Evolutionary conservation across 2,888 invertebrate genomes (phyloP).

Genomic region (Xiphydria camelus): DNA sequence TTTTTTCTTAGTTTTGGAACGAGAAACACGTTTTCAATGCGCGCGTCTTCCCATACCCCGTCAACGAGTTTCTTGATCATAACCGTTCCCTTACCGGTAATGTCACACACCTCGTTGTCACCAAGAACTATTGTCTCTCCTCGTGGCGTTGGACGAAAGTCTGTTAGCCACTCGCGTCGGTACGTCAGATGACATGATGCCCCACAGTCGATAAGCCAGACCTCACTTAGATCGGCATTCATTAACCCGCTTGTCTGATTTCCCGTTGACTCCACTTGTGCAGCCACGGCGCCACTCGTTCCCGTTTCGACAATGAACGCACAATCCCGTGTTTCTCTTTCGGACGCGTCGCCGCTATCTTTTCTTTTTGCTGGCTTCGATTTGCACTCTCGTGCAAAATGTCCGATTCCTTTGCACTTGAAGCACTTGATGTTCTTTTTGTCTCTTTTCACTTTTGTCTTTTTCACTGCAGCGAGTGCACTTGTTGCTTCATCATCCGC

Average conservation of each 20-base stretch:
- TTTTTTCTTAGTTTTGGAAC: constrained; percentile 24
- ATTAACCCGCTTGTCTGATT: too few relatives aligned
- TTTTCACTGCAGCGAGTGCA: background rate
- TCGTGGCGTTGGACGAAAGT: background rate
- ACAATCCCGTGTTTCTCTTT: too few relatives aligned
- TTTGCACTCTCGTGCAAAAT: constrained; percentile 3
- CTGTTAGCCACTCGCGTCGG: constrained; percentile 16
- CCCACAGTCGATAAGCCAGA: constrained; percentile 17
- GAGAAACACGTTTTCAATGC: constrained; percentile 23
- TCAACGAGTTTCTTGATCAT: constrained; percentile 13
- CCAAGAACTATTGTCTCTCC: constrained; percentile 9
- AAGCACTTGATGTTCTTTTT: constrained; percentile 1
- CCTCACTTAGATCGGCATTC: constrained; percentile 6
- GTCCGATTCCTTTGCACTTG: constrained; percentile 8
- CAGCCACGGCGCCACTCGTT: too few relatives aligned
- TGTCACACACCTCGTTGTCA: constrained; percentile 12
- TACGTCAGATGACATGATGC: constrained; percentile 18
- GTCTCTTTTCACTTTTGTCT: background rate
- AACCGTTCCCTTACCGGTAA: constrained; percentile 13
- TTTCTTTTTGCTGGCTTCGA: constrained; percentile 1
- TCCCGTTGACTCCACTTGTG: too few relatives aligned
- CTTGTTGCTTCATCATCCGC: background rate
- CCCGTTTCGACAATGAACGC: too few relatives aligned
- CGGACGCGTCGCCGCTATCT: too few relatives aligned
- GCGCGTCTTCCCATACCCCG: constrained; percentile 8